Evolutionary conservation across 2,797 vertebrate species (phyloP).

Genomic region (Pangasius sanitwongsei): DNA sequence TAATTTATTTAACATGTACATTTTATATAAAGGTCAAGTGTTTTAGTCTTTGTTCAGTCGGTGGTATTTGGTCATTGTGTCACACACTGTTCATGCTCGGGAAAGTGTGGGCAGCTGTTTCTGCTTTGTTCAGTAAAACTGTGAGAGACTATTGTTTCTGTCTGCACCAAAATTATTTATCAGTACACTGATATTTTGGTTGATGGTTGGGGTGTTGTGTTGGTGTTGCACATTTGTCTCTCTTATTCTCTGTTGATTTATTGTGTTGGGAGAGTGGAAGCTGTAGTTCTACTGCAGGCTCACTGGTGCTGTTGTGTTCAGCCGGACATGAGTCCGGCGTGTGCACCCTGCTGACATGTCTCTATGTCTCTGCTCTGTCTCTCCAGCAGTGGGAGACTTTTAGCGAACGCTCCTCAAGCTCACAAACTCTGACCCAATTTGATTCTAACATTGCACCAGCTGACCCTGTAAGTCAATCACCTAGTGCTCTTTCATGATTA

Average conservation of each 20-base stretch:
- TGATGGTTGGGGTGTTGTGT: background rate
- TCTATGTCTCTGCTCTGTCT: slow-evolving; percentile 89
- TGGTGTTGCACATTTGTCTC: slow-evolving; percentile 12
- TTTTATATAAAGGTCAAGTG: background rate
- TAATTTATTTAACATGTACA: background rate
- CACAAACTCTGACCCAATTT: slow-evolving; percentile 99
- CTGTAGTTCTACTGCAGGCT: slow-evolving; percentile 44
- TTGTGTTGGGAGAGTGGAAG: slow-evolving; percentile 5
- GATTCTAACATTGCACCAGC: slow-evolving; percentile 99
- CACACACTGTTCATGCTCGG: background rate
- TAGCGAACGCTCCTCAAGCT: slow-evolving; percentile 99
- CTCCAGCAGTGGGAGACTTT: slow-evolving; percentile 99
- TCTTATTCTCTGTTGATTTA: slow-evolving; percentile 34
- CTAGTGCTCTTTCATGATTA: slow-evolving; percentile 96
- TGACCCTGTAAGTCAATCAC: slow-evolving; percentile 99
- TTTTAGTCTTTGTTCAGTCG: background rate
- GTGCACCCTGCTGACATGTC: slow-evolving; percentile 78
- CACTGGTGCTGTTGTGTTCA: slow-evolving; percentile 45
- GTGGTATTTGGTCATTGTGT: background rate
- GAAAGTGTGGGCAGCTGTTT: slow-evolving; percentile 10
- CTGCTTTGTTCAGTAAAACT: background rate
- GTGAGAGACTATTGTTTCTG: background rate
- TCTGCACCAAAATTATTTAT: background rate
- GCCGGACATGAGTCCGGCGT: slow-evolving; percentile 31
- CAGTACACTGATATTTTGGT: background rate